Base-by-base conservation (phyloP, 2,113 vertebrate species). In the Pterocles gutturalis region DNA sequence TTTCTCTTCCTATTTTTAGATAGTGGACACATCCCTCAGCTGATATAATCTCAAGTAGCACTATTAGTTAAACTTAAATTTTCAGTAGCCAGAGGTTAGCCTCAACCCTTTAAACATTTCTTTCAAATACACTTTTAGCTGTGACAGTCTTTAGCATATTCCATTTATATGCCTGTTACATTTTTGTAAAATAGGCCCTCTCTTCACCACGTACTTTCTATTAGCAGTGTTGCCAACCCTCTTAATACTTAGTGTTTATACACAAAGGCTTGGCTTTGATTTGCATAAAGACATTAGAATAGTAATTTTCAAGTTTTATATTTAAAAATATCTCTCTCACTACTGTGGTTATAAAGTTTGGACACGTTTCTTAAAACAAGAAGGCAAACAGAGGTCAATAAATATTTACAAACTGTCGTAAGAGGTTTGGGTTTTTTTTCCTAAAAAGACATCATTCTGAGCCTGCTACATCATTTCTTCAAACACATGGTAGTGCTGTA, bases 1-100 rank as follows among this genome's bases (percentile, higher is more conserved):
- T 83, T 96, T 92, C 79, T 77, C 64, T 81, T 73, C 51, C 89
- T 95, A 76, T 89, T 93, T 96, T 87, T 94, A 96, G 78, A 41
- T 38, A 85, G 13, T 3, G 34, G 57, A 34, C 41, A 87, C 84
- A n/a, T 83, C 82, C 54, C 15, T 89, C 84, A 94, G 45, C 49
- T 53, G 82, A 57, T 83, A 65, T 0, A 76, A 80, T 78, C 65
- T 36, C 65, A 61, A 93, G 61, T 2, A 93, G 61, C 78, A 67
- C 36, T 87, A 5, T 69, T 49, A 76, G 55, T 79, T 76, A 81
- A 83, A 84, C 53, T 75, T 25, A 61, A 64, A 34, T 80, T 87
- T 90, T 82, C 53, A 72, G 49, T 61, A 76, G 51, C 38, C 58
- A 66, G 51, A 66, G 51, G 90, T 89, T 62, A 91, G 49, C 57